Percentiles rank a stretch among this genome's conserved stretches.
Conservation (phyloP, 1,140 invertebrate genomes). For the Platorchestia sp. region DNA sequence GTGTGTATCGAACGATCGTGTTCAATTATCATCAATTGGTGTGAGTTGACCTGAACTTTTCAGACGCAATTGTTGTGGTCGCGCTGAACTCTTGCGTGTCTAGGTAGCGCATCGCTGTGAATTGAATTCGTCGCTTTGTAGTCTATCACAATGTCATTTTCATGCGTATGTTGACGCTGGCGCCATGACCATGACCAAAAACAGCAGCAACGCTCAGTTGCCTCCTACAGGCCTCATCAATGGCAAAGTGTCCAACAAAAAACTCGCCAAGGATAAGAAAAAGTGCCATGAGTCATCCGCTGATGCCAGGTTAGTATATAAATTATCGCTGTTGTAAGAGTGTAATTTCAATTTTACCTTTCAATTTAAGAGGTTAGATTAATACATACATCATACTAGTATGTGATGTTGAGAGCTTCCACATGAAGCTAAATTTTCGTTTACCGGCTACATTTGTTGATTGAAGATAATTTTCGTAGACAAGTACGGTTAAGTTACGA, state of each 20-base stretch:
- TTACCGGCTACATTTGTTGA: neutral
- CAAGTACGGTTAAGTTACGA: too few relatives aligned
- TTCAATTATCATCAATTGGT: neutral
- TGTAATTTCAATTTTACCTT: neutral
- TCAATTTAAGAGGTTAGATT: too few relatives aligned
- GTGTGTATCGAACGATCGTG: neutral
- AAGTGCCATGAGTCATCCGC: neutral
- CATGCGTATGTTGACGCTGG: neutral
- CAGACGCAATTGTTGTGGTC: neutral
- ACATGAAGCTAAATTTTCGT: too few relatives aligned
- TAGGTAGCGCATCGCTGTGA: neutral
- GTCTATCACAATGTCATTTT: neutral
- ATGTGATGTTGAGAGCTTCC: too few relatives aligned
- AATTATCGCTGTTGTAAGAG: neutral
- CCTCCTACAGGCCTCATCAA: constrained; percentile 4
- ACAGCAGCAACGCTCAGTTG: neutral
- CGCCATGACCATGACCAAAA: constrained; percentile 47
- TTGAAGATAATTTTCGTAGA: neutral
- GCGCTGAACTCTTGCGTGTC: neutral
- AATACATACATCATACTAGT: too few relatives aligned
- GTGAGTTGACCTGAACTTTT: neutral
- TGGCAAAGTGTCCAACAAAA: neutral
- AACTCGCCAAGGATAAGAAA: neutral
- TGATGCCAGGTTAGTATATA: neutral
- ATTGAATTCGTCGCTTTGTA: neutral